Evolutionary conservation across 2,797 vertebrate species (phyloP).

Genomic region (Hozukius guyotensis): DNA sequence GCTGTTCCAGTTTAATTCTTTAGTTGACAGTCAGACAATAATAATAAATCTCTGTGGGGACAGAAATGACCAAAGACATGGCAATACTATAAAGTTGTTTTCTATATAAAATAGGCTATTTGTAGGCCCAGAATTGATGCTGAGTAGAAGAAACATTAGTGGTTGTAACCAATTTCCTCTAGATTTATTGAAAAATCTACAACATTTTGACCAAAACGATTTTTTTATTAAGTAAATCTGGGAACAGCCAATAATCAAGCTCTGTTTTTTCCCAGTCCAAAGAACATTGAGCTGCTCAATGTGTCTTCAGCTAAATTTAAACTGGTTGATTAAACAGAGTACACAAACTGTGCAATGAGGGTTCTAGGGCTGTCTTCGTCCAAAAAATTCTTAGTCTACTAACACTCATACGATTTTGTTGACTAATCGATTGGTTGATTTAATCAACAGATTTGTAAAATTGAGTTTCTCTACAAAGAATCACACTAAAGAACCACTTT

Average conservation of each 20-base stretch:
- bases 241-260: not conserved
- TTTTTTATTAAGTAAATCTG: not conserved
- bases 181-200: not conserved
- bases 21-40: not conserved
- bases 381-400: too few relatives aligned
- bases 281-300: not conserved
- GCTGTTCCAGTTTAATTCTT: constrained; percentile 5
- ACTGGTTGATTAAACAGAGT: not conserved
- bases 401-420: too few relatives aligned
- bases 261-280: not conserved
- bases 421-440: not conserved
- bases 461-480: not conserved
- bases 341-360: not conserved
- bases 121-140: not conserved
- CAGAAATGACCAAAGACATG: not conserved
- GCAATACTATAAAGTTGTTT: not conserved
- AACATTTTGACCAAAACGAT: not conserved
- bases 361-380: too few relatives aligned
- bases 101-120: not conserved
- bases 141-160: not conserved
- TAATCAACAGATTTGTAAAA: not conserved
- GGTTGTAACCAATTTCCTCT: not conserved
- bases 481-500: not conserved
- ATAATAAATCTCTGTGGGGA: not conserved
- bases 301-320: not conserved